Evolutionary conservation across 2,113 vertebrate species (phyloP), one percentile per base, ranked within the genome.

Genomic region (Misgurnus mizolepis): DNA sequence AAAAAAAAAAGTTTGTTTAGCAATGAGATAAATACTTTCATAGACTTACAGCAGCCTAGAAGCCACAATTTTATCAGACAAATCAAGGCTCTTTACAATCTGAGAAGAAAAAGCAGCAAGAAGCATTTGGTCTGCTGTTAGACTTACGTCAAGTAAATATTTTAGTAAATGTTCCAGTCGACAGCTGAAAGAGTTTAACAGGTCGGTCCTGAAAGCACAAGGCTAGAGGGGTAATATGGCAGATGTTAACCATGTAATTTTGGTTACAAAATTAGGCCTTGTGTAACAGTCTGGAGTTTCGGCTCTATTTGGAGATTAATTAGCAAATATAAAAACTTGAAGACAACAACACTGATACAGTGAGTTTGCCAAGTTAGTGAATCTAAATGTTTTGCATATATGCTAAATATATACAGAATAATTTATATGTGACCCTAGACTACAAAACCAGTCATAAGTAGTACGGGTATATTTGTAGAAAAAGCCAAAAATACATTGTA

Each of bases 271-370:
- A 66, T 14, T 4, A 77, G 39, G 27, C 62, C 45, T 77, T 55
- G 34, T 55, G 61, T 77, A 77, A 77, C 75, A 77, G 62, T 77
- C 62, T 53, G 75, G 61, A 66, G 50, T 67, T 77, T 67, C 75
- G 53, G 62, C 75, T 66, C 47, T 50, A 47, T 66, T 66, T 55
- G 34, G 75, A 67, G 47, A 65, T 53, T 66, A 67, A 41, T 67
- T 39, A 41, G 14, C 9, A 39, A 27, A 39, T 27, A 64, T 64
- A 62, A 75, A 84, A 84, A 34, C 55, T 45, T 74, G 39, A 78
- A 68, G 68, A 58, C 58, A 64, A 1, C 71, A 49, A 72, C 34
- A 79, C 17, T 34, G 18, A 22, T 61, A 76, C 34, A 77, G 17
- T 73, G 18, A 47, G 58, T 39, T 70, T 40, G 10, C 43, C 22